phyloP scores from a whole-genome alignment of 2,888 invertebrate genomes.

The Thysanoteuthis rhombus region DNA sequence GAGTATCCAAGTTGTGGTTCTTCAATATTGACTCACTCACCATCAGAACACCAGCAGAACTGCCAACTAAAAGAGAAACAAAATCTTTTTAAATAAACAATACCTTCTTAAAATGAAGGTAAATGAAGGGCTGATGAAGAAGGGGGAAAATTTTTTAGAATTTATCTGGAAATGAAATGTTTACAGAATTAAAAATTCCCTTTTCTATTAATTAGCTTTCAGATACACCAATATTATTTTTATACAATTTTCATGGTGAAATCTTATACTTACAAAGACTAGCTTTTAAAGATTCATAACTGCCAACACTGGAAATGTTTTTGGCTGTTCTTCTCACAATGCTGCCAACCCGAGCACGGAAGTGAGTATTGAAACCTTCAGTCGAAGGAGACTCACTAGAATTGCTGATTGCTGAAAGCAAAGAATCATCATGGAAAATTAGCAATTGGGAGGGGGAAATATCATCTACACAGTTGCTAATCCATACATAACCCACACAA shows the following conservation, averaged over 20 bases:
- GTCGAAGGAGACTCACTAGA: constrained; percentile 12
- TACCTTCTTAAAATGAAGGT: neutral
- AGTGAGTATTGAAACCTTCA: constrained; percentile 67
- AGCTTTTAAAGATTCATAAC: constrained; percentile 51
- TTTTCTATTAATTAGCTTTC: neutral
- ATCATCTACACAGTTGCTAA: neutral
- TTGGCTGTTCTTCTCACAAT: constrained; percentile 74
- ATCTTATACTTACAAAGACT: constrained; percentile 48
- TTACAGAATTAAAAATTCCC: neutral
- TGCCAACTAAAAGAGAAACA: constrained; percentile 66
- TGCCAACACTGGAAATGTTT: constrained; percentile 48
- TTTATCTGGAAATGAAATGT: constrained; percentile 23
- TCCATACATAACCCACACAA: neutral
- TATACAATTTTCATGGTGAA: neutral
- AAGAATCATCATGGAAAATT: neutral
- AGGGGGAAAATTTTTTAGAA: neutral
- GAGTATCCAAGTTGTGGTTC: constrained; percentile 36
- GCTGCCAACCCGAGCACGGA: constrained; percentile 74
- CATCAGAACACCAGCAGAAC: constrained; percentile 73
- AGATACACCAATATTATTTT: neutral
- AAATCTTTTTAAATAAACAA: constrained; percentile 17
- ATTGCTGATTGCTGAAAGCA: neutral
- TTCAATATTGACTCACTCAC: constrained; percentile 55
- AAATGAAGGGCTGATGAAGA: neutral
- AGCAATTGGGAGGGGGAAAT: neutral